Evolutionary conservation across 2,888 invertebrate genomes (phyloP), one percentile per base, ranked within the genome.

Genomic region (Altica lythri): DNA sequence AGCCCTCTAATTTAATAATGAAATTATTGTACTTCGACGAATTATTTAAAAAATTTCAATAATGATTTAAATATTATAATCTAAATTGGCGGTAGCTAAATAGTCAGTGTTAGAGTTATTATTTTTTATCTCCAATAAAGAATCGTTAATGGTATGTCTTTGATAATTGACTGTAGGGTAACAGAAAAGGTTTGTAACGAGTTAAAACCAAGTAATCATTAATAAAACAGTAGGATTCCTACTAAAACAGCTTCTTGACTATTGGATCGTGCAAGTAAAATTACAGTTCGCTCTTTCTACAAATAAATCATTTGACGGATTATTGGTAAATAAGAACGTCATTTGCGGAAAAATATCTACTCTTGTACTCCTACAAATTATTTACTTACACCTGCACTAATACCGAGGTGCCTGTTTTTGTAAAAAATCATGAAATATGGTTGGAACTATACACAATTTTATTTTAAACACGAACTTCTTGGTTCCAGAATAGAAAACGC

Each of bases 181-280:
- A n/a, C n/a, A n/a, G n/a, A n/a, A n/a, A n/a, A n/a, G n/a, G n/a
- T n/a, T 16, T 30, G 16, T 34, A 16, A 16, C 34, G 34, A 34
- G 34, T 34, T 34, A 34, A 65, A 67, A 68, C 68, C 64, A 66
- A 63, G 66, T 62, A 67, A 68, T 69, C 73, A 73, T 74, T 72
- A 73, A 74, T 74, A 72, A 73, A 73, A 71, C 74, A 72, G 72
- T 73, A 65, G 72, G 73, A 70, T 66, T 71, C 71, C 67, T 58
- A 64, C 69, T 69, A 68, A 64, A 69, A 68, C 66, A 67, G 68
- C 70, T 70, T 64, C 71, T 13, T 71, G 63, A 63, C 67, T 64
- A 69, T 68, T 68, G 64, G 66, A 69, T 70, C 69, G 69, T 70
- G 71, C 65, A 68, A 64, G 62, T 64, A 66, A 67, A 65, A 70